Evolutionary conservation across 2,888 invertebrate species (phyloP).

Genomic region (Heliconius ismenius): DNA sequence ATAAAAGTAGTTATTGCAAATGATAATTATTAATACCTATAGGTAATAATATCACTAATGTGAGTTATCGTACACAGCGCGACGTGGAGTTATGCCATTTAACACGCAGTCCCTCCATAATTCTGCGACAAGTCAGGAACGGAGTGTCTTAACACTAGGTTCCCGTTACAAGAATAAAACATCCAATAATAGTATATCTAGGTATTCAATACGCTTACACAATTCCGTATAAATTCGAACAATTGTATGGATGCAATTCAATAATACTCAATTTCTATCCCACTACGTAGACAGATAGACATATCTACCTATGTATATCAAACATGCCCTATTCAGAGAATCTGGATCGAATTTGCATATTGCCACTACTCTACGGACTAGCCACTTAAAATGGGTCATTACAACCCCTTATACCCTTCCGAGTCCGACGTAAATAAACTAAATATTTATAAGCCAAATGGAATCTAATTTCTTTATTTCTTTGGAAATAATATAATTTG

Average conservation of each 20-base stretch:
- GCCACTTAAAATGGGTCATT: not conserved
- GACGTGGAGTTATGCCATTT: too few relatives aligned
- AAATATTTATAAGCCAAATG: not conserved
- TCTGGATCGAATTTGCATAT: slow-evolving; percentile 7
- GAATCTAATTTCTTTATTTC: not conserved
- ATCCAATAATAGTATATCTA: too few relatives aligned
- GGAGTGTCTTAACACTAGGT: too few relatives aligned
- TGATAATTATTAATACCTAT: too few relatives aligned
- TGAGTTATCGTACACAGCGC: too few relatives aligned
- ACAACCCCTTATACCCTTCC: not conserved
- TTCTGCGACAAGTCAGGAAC: too few relatives aligned
- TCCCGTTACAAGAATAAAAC: not conserved
- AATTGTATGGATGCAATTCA: not conserved
- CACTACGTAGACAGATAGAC: not conserved
- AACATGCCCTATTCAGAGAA: not conserved
- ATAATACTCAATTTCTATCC: not conserved
- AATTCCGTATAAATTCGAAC: not conserved
- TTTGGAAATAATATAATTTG: not conserved
- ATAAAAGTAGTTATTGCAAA: too few relatives aligned
- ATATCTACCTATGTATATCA: not conserved
- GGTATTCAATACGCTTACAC: not conserved
- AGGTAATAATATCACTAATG: too few relatives aligned
- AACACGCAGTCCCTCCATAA: too few relatives aligned
- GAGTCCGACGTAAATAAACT: not conserved
- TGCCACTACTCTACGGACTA: not conserved